phyloP scores from a whole-genome alignment of 1,140 invertebrate species.

The Arion vulgaris region DNA sequence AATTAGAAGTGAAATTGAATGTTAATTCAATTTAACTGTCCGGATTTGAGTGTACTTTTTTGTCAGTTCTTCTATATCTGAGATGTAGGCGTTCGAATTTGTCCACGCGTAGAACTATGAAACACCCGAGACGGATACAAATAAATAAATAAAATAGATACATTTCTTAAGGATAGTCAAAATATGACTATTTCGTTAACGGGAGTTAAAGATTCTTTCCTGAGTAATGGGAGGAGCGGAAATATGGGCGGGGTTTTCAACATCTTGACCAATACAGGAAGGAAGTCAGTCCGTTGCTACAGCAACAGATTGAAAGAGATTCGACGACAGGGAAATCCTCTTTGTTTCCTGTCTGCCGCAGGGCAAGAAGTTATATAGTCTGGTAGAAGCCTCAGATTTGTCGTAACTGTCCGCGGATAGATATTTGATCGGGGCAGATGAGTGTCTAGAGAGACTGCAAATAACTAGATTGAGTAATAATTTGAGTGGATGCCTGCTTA shows the following conservation, averaged over 20 bases:
- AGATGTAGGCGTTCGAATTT: no score
- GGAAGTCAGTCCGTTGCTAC: conserved; percentile 18
- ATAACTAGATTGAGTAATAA: background rate
- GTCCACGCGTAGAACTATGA: no score
- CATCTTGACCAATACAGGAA: conserved; percentile 19
- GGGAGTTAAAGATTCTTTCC: background rate
- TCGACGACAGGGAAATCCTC: conserved; percentile 6
- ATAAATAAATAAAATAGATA: no score
- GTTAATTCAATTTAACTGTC: no score
- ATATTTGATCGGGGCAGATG: conserved; percentile 9
- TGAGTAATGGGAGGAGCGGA: conserved; percentile 4
- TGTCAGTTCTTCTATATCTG: no score
- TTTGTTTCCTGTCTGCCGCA: conserved; percentile 2
- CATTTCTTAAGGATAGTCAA: no score
- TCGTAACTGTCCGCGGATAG: conserved; percentile 5
- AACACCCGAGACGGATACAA: no score
- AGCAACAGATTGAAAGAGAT: background rate
- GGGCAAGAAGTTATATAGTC: background rate
- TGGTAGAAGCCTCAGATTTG: background rate
- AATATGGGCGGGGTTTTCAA: background rate
- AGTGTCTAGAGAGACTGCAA: background rate
- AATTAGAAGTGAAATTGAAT: no score
- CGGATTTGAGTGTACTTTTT: no score
- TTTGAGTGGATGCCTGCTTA: background rate
- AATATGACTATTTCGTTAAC: background rate